Base-by-base conservation (phyloP, 2,888 invertebrate species). In the Iselma pallidipennis region DNA sequence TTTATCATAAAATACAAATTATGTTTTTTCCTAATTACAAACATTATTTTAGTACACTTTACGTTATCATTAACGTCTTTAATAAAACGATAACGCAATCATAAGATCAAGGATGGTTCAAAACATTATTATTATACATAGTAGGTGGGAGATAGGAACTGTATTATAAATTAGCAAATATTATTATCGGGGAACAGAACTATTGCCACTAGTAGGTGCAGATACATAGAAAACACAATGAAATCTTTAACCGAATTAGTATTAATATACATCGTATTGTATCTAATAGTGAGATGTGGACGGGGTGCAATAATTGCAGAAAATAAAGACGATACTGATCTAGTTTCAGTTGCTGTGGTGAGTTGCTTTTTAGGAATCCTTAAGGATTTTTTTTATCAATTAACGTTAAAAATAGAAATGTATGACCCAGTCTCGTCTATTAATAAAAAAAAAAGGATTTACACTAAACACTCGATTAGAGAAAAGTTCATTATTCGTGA, bases 331-430 rank as follows among this genome's bases (percentile, higher is more conserved):
- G 59, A 56, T 3, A 48, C 57, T 0, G 64, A 64, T 21, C 26
- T 64, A 10, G 37, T 64, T 9, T 55, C 58, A 10, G 55, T 57
- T n/a, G 56, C 29, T 31, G 61, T 64, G 52, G 66, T 63, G 26
- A 45, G 61, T 60, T n/a, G n/a, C n/a, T n/a, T n/a, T n/a, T n/a
- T n/a, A n/a, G n/a, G n/a, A n/a, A n/a, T n/a, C n/a, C n/a, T n/a
- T n/a, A n/a, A n/a, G n/a, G n/a, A n/a, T n/a, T n/a, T n/a, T 2
- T 37, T 16, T 7, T 2, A 6, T 37, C 1, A 29, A 10, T 10
- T 10, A 9, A n/a, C n/a, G n/a, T n/a, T n/a, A n/a, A n/a, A n/a
- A n/a, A n/a, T n/a, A n/a, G n/a, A n/a, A n/a, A n/a, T n/a, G n/a
- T n/a, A n/a, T n/a, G n/a, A n/a, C n/a, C n/a, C n/a, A n/a, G n/a